Evolutionary conservation across 2,888 invertebrate genomes (phyloP), one percentile per base, ranked within the genome.

Genomic region (Ceraclea dissimilis): DNA sequence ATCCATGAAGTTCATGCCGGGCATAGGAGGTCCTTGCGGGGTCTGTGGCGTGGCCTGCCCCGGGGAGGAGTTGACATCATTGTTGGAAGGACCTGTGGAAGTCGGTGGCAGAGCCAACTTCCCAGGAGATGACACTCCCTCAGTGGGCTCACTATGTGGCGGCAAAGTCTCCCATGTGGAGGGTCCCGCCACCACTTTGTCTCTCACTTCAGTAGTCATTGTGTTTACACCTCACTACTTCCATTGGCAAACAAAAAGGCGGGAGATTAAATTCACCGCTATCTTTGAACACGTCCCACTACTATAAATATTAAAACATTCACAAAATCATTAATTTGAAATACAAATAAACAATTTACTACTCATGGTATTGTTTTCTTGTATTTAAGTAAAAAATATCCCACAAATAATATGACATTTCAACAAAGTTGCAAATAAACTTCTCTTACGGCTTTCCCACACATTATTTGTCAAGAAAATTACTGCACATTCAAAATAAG

Each of bases 21-120:
- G 77, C 46, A 72, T 80, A n/a, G 82, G 82, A 44, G 78, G 75
- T 8, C 74, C 73, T 52, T 82, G 82, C 10, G 82, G 82, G 8
- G 81, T 82, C 62, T 80, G 79, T 2, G 82, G 81, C 61, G 66
- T 66, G 54, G 56, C 54, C 31, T 55, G 58, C 4, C 55, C 57
- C 2, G 58, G 58, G 1, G 58, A 58, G 2, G 51, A 49, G 49
- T 52, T 54, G 21, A 49, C 44, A 17, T 56, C 58, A 0, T 74
- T 72, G 54, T 76, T 76, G 2, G 72, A 74, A 54, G 75, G 72
- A 13, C 31, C 39, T 20, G 20, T 47, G 20, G n/a, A 34, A 17
- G 48, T 31, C 19, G 52, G 21, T 8, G 13, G 2, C 13, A 39
- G 2, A 39, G 16, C 39, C 18, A 51, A 39, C 34, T 51, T 59